Base-by-base conservation (phyloP, 2,113 vertebrate genomes). In the Sprattus sprattus region DNA sequence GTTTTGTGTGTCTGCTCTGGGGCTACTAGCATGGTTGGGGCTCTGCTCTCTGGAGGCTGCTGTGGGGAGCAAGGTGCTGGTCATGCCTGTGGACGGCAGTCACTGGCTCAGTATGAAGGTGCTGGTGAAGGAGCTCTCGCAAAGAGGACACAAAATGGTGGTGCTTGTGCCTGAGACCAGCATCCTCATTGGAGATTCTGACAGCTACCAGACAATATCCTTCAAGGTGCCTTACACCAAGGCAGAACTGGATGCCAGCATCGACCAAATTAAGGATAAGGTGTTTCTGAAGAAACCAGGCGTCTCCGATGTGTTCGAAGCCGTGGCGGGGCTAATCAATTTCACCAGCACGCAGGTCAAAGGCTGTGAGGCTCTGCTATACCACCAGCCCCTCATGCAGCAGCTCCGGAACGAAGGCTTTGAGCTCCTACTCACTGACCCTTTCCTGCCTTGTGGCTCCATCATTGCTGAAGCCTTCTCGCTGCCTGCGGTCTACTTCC, bases 71-170 rank as follows among this genome's bases (percentile, higher is more conserved):
- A 96, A 96, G 54, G 87, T 97, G 3, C 91, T 96, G 81, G 96
- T 96, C 25, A 28, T 96, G 85, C 96, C 96, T 45, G 93, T 96
- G 92, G 95, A 92, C 5, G 95, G 96, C 22, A 98, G 97, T 85
- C 96, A 96, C 92, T 98, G 97, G 97, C 92, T 98, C 4, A 97
- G 95, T 91, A 95, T 97, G 96, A 88, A 52, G n/a, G 49, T 87
- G 0, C 89, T 97, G 67, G 94, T 97, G 81, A 92, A 96, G 81
- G 94, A 96, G 45, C 93, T 99, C 0, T 20, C 0, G 0, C 81
- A 7, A 0, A 95, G 87, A 52, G 97, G 96, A 2, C 96, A 98
- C 0, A 92, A 97, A 9, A 52, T 96, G 25, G 89, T 96, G 0
- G 87, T 95, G 0, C 57, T 98, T 47, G 52, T 92, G 16, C 97